These are phyloP conservation scores for Sarcophaga variegata DNA, from an alignment of 2,888 invertebrate genomes.

Conservation along the genomic window DNA sequence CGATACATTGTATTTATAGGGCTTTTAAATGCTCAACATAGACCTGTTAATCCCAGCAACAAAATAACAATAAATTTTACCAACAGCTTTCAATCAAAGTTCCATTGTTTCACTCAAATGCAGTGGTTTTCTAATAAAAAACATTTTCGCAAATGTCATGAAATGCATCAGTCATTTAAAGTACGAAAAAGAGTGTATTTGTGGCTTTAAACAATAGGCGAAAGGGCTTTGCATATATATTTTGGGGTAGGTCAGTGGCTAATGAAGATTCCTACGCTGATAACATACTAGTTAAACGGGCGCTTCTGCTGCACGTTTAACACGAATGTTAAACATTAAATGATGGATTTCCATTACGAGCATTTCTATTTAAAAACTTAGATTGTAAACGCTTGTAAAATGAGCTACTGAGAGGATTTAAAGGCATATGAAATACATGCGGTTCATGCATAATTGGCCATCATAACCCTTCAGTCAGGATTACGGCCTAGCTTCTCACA, in stretches of 20 bases:
- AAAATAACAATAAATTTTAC: no score
- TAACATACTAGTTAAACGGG: constrained; percentile 15
- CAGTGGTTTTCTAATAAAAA: constrained; percentile 6
- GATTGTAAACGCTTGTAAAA: neutral
- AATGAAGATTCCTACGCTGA: constrained; percentile 33
- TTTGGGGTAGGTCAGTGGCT: constrained; percentile 42
- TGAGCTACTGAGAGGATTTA: neutral
- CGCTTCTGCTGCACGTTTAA: neutral
- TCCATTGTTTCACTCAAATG: neutral
- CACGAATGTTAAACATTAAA: constrained; percentile 31
- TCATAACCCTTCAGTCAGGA: no score
- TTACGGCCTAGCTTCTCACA: no score
- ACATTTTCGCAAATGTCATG: constrained; percentile 10
- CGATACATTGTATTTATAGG: no score
- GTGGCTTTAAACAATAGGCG: neutral
- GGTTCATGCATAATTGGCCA: no score
- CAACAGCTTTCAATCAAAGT: neutral
- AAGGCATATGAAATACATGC: no score
- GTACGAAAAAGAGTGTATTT: neutral
- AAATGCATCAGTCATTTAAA: neutral
- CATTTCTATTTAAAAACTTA: neutral
- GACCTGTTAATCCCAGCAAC: no score
- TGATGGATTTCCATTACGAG: neutral
- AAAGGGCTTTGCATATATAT: neutral
- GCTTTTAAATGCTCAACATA: no score